These are phyloP conservation scores for Chalcosyrphus nemorum DNA, from an alignment of 2,888 invertebrate species.

Conservation along the genomic window DNA sequence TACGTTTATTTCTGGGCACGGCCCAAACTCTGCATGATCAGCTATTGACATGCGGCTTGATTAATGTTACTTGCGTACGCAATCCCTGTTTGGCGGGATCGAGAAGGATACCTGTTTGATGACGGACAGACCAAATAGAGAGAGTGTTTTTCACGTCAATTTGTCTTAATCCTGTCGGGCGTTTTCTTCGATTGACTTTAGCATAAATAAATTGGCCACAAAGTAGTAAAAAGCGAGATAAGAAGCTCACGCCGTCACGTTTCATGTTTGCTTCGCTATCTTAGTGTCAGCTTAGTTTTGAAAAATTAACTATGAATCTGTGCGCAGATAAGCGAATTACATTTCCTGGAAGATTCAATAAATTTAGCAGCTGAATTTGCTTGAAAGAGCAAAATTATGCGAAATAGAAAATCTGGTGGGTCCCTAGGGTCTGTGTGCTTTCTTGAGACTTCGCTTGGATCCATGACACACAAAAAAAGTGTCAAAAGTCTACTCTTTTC, in stretches of 20 bases:
- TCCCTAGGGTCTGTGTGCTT: no score
- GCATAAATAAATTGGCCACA: conserved; percentile 51
- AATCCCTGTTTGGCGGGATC: conserved; percentile 25
- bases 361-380: no score
- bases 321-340: background rate
- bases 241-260: conserved; percentile 28
- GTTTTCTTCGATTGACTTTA: conserved; percentile 29
- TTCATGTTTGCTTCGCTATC: background rate
- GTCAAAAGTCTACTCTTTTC: no score
- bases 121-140: background rate
- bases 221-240: conserved; percentile 38
- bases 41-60: conserved; percentile 60
- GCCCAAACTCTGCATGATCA: conserved; percentile 54
- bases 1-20: conserved; percentile 64
- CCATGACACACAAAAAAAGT: no score
- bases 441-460: no score
- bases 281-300: conserved; percentile 1
- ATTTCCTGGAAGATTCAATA: background rate
- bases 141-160: conserved; percentile 40
- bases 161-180: conserved; percentile 52
- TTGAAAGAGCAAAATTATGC: no score
- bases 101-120: conserved; percentile 42
- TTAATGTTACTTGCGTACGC: conserved; percentile 49
- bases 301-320: conserved; percentile 1
- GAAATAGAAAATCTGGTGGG: no score